phyloP scores from a whole-genome alignment of 2,888 invertebrate genomes.

The Tetrapedia diversipes region DNA sequence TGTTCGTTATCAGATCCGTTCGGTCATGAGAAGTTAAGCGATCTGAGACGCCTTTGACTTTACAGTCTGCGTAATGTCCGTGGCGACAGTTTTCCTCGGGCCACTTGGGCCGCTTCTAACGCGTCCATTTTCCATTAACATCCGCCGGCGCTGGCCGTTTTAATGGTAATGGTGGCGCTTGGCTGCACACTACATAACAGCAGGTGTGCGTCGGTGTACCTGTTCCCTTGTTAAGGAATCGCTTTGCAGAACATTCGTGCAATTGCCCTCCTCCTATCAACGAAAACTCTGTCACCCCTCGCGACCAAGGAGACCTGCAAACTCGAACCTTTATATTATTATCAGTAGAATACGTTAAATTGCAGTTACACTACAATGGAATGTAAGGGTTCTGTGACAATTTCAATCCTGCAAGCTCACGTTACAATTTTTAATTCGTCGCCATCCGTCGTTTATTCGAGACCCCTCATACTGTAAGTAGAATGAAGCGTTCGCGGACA shows the following conservation, averaged over 20 bases:
- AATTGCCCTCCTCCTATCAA: constrained; percentile 9
- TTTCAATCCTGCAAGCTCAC: too few species aligned
- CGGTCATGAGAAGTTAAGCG: constrained; percentile 3
- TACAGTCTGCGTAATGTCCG: constrained; percentile 55
- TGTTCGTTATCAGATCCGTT: too few species aligned
- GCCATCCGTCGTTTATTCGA: neutral
- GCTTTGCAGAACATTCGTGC: constrained; percentile 36
- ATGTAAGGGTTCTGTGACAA: too few species aligned
- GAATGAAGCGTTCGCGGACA: constrained; percentile 16
- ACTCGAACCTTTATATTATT: too few species aligned
- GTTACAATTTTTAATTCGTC: too few species aligned
- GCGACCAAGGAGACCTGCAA: neutral
- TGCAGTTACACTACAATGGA: neutral
- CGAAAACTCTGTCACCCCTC: constrained; percentile 1
- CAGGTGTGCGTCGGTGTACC: constrained; percentile 50
- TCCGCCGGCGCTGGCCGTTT: constrained; percentile 53
- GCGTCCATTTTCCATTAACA: constrained; percentile 67
- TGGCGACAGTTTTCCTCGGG: constrained; percentile 53
- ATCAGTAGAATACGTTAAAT: neutral
- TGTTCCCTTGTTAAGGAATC: constrained; percentile 34
- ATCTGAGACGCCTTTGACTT: constrained; percentile 25
- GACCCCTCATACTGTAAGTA: too few species aligned
- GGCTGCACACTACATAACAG: constrained; percentile 56
- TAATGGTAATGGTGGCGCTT: constrained; percentile 60
- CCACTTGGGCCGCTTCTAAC: constrained; percentile 48